Conservation (phyloP, 2,888 invertebrate species). For the Pteria penguin region DNA sequence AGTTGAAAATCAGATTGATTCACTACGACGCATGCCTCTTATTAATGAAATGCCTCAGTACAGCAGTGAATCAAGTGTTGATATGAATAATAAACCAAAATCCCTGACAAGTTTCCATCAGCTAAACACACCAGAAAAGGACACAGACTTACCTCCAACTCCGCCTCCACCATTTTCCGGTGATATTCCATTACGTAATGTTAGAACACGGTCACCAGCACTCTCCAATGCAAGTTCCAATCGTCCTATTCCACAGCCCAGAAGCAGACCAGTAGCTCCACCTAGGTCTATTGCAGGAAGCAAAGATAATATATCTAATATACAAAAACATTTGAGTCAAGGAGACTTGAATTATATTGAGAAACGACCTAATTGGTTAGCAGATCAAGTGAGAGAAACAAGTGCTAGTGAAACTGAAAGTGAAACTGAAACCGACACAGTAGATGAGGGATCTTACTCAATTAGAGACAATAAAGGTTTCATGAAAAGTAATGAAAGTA, state of each 20-base stretch:
- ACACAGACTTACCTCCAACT: constrained; percentile 36
- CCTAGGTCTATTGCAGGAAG: constrained; percentile 52
- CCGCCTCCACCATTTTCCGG: constrained; percentile 57
- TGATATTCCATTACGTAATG: constrained; percentile 47
- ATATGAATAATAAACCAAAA: constrained; percentile 50
- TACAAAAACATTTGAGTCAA: constrained; percentile 44
- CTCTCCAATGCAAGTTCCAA: neutral
- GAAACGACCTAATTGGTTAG: constrained; percentile 38
- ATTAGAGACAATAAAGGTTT: constrained; percentile 29
- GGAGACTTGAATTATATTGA: constrained; percentile 49
- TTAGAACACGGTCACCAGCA: constrained; percentile 29
- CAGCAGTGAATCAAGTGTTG: constrained; percentile 51
- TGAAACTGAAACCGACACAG: constrained; percentile 32
- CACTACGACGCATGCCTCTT: constrained; percentile 49
- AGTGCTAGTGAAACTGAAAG: constrained; percentile 40
- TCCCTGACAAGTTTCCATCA: constrained; percentile 67
- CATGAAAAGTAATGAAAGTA: constrained; percentile 20
- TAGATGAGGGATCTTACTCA: constrained; percentile 9
- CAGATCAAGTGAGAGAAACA: constrained; percentile 43
- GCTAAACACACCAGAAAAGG: constrained; percentile 39
- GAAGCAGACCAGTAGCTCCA: constrained; percentile 52
- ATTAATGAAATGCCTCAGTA: constrained; percentile 43
- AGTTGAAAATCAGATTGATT: constrained; percentile 67
- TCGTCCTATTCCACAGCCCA: constrained; percentile 37
- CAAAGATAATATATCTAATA: constrained; percentile 35